A percentile compares a stretch with the other conserved stretches of the same genome.
These are phyloP conservation scores for Eurystomus gularis DNA, from an alignment of 2,113 vertebrate genomes.

Conservation along the genomic window DNA sequence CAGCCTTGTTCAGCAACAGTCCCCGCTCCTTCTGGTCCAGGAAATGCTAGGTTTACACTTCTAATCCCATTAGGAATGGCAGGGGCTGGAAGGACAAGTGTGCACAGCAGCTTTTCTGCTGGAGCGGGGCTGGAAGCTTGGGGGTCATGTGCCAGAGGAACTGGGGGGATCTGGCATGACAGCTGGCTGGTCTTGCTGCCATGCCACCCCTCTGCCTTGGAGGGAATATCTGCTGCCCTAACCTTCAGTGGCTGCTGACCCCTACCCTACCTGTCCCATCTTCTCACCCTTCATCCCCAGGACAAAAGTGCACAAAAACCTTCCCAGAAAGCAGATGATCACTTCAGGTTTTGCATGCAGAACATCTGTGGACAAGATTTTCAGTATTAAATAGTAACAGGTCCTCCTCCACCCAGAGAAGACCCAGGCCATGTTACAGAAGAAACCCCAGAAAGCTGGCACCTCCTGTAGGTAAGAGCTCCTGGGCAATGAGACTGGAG, in stretches of 20 bases:
- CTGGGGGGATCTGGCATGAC: fast-evolving
- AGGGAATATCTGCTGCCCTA: neutral
- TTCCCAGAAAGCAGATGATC: neutral
- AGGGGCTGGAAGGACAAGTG: neutral
- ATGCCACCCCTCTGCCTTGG: neutral
- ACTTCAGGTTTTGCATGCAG: neutral
- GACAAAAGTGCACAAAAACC: neutral
- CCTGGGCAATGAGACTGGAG: neutral
- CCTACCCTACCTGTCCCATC: neutral
- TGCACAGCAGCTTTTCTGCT: neutral
- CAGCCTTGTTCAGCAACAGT: neutral
- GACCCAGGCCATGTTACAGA: neutral
- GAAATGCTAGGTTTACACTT: neutral
- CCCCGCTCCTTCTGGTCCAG: neutral
- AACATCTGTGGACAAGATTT: neutral
- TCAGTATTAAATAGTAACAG: neutral
- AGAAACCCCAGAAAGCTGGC: neutral
- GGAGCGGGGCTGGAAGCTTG: neutral
- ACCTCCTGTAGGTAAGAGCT: neutral
- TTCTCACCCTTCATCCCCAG: neutral
- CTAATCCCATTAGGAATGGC: neutral
- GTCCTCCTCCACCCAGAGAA: neutral
- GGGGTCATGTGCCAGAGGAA: fast-evolving
- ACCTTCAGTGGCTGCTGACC: neutral
- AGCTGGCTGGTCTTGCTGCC: neutral